Evolutionary conservation across 2,888 invertebrate genomes (phyloP), one percentile per base, ranked within the genome.

Genomic region (Toxonevra muliebris): DNA sequence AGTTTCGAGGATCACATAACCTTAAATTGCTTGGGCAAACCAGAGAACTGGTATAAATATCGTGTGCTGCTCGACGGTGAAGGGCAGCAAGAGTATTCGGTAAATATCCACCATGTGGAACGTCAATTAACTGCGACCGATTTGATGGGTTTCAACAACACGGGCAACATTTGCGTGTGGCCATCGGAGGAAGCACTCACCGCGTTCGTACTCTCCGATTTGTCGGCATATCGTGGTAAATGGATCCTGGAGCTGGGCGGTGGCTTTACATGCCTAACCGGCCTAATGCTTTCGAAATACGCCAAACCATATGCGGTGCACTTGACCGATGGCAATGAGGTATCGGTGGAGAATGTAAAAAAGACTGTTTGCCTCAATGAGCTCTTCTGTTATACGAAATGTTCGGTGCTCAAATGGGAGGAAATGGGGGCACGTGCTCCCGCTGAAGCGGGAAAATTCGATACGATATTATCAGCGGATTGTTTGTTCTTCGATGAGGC

Each of bases 181-280:
- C 92, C 92, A 13, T 92, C 92, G 0, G 93, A 93, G 83, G 92
- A 93, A 82, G 90, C 92, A 4, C 82, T 93, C 60, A 89, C 91
- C 3, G 90, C 91, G 74, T 91, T 91, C 77, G 86, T 89, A 55
- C 86, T 93, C 65, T 88, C 89, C 74, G 90, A 93, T 80, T 83
- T 88, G 61, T 78, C 86, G n/a, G 82, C 89, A 52, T 93, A 93
- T 82, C 85, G 88, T n/a, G 87, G 88, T 71, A 91, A 90, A 80
- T 87, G 86, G 78, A 89, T 94, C 40, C 86, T 93, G 76, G 94
- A 94, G 82, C 85, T 94, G 54, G 94, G 94, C 2, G 94, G 94
- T 17, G 94, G 94, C 3, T 94, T 94, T 92, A 93, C 93, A 19
- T 93, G 93, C 75, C 85, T 94, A 42, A 93, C 93, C 9, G 94